Base-by-base conservation (phyloP, 2,113 vertebrate genomes). In the Eulacestoma nigropectus region DNA sequence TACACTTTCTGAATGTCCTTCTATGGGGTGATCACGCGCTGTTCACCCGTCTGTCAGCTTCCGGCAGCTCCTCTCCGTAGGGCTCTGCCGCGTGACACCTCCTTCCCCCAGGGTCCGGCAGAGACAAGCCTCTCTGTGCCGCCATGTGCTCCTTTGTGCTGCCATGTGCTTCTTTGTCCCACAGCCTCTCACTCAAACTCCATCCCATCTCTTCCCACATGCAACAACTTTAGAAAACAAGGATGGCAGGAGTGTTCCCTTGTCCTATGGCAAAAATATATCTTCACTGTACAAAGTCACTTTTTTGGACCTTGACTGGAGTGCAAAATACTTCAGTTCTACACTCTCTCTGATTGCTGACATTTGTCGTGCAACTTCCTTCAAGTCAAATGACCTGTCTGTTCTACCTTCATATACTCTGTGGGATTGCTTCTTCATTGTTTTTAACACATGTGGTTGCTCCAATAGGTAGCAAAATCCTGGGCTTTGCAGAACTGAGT, bases 341-440 rank as follows among this genome's bases (percentile, higher is more conserved):
- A 19, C 13, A 63, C 14, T 74, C 46, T 41, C 5, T 39, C 46
- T 70, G 52, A 42, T 47, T 18, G 10, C n/a, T 80, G 19, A 56
- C 10, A 26, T 10, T 30, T 8, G 77, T 32, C 56, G 57, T 18
- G 18, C 41, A 73, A 27, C 26, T 74, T 73, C 30, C 27, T 27
- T 7, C 20, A 41, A 68, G 77, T 23, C 42, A 64, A 27, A 57
- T 39, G 27, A 84, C 5, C 21, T 65, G 33, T 41, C 37, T 84
- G 59, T 25, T 73, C 41, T 55, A 6, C 25, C 52, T 83, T 53
- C 42, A 33, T 16, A 16, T 7, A 33, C 13, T 26, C 7, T 7
- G 8, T 16, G 19, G 16, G 25, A 20, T 70, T 4, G 6, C 42
- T 42, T 59, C 41, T 59, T 39, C 1, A 0, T 13, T 21, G 47